These are phyloP conservation scores for Candoia aspera DNA, from an alignment of 2,113 vertebrate species.

Conservation along the genomic window DNA sequence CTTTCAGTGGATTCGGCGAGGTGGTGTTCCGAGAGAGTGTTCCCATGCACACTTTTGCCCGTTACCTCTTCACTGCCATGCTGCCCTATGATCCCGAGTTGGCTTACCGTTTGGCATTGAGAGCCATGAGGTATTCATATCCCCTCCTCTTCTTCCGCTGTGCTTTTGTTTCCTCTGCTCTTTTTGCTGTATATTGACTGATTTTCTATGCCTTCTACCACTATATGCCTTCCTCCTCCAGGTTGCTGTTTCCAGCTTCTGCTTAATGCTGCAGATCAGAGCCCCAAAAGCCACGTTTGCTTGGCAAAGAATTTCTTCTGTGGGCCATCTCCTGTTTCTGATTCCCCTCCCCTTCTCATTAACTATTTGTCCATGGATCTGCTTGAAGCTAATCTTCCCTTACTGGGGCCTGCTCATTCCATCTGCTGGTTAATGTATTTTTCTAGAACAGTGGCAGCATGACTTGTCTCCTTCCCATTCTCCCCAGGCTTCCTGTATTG, in stretches of 20 bases:
- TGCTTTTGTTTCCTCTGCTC: background rate
- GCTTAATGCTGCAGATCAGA: background rate
- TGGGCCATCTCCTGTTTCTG: background rate
- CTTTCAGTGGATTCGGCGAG: constrained; percentile 74
- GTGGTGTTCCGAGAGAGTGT: constrained; percentile 72
- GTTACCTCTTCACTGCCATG: constrained; percentile 69
- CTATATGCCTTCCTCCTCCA: background rate
- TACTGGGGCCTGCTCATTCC: background rate
- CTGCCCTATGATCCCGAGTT: constrained; percentile 71
- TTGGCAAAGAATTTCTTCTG: background rate
- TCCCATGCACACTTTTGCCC: constrained; percentile 75
- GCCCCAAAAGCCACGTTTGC: background rate
- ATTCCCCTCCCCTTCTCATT: background rate
- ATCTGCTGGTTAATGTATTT: background rate
- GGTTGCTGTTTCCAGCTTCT: background rate
- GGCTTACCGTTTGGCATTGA: constrained; percentile 69
- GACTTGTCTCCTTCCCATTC: background rate
- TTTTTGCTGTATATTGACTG: background rate
- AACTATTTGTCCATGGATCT: background rate
- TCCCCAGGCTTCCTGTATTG: constrained; percentile 66
- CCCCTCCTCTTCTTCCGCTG: background rate
- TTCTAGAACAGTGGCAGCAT: background rate
- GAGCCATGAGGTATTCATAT: constrained; percentile 70
- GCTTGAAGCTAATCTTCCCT: background rate
- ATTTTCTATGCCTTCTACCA: background rate